Evolutionary conservation across 2,797 vertebrate genomes (phyloP).

Genomic region (Mareca strepera): DNA sequence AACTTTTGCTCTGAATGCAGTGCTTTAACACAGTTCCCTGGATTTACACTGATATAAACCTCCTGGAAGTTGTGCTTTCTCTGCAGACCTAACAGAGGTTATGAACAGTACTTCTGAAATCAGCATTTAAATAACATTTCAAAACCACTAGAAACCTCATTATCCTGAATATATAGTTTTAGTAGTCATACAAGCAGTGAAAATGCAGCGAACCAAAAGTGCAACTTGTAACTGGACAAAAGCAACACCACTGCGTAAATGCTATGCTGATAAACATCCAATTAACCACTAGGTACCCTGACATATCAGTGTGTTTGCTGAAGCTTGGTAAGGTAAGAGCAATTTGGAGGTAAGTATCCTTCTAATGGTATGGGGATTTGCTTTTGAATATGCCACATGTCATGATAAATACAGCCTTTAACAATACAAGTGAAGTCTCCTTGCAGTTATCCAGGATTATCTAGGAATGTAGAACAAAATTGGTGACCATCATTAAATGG

Average conservation of each 20-base stretch:
- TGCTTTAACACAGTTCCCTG: not conserved
- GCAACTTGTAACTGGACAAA: conserved; percentile 10
- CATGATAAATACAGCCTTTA: conserved; percentile 20
- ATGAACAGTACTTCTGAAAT: conserved; percentile 41
- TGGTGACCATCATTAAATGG: not conserved
- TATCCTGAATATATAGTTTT: conserved; percentile 19
- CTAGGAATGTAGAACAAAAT: not conserved
- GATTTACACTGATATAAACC: not conserved
- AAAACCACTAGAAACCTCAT: conserved; percentile 46
- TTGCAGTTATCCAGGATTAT: not conserved
- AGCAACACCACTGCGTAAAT: conserved; percentile 5
- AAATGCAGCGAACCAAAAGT: conserved; percentile 33
- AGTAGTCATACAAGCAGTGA: conserved; percentile 11
- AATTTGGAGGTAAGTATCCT: conserved; percentile 29
- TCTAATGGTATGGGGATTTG: conserved; percentile 41
- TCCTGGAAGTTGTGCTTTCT: conserved; percentile 30
- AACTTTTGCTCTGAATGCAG: not conserved
- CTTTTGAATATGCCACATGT: conserved; percentile 22
- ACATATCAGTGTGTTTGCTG: conserved; percentile 29
- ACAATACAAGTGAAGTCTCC: not conserved
- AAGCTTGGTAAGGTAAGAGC: conserved; percentile 46
- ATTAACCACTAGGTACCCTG: conserved; percentile 8
- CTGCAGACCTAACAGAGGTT: conserved; percentile 5
- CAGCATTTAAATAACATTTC: conserved; percentile 63
- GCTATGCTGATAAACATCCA: conserved; percentile 21